Base-by-base conservation (phyloP, 2,113 vertebrate species). In the Brachirus orientalis region DNA sequence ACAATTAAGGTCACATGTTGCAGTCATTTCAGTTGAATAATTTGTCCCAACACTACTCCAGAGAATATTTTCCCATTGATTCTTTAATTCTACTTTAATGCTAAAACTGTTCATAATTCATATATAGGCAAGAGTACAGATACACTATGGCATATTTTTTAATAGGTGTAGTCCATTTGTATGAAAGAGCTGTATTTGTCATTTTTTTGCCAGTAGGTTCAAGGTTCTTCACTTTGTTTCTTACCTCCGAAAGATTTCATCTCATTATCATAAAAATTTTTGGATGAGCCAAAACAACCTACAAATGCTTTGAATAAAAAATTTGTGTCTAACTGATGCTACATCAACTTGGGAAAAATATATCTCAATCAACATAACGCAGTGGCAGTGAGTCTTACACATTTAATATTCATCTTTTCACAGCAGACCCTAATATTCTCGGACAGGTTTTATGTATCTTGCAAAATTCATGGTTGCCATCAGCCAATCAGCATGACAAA, bases 401-500 rank as follows among this genome's bases (percentile, higher is more conserved):
- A 55, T 10, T 22, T 40, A 14, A 53, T 57, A 66, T 54, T 28
- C 20, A 40, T 77, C 33, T 53, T 52, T 52, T 38, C 45, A 50
- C 43, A 63, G n/a, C n/a, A 65, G 72, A 14, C 12, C 37, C 9
- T 65, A 44, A 41, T 66, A 65, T 57, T 47, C n/a, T 40, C 59
- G 41, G 36, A 50, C 54, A 51, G 9, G 19, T 44, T 71, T 66
- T 11, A 70, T 38, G 64, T 58, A 56, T 58, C 54, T 13, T 65
- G 6, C 20, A 51, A 57, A 65, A 77, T 72, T 54, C 4, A 74
- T 69, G 33, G 16, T 17, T 16, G 3, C 57, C n/a, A 70, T 75
- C 76, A 58, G 45, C 52, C 54, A 68, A 86, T 77, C 66, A 75
- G 38, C 46, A 64, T 72, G 65, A 80, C 72, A 83, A 44, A 77